Evolutionary conservation across 2,113 vertebrate genomes (phyloP).

Genomic region (Canis aureus): DNA sequence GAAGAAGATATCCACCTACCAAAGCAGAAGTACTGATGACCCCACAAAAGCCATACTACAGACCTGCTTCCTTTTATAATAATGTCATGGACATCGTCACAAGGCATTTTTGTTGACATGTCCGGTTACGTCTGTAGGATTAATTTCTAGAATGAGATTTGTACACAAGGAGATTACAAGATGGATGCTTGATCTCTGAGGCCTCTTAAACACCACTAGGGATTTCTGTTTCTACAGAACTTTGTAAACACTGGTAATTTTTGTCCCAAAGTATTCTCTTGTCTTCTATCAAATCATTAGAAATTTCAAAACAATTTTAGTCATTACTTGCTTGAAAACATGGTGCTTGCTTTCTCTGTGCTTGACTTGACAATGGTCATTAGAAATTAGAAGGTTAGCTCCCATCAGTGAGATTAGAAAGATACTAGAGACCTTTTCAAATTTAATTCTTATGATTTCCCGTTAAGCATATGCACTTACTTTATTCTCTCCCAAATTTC

Average conservation of each 20-base stretch:
- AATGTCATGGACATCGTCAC: neutral
- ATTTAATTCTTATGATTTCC: neutral
- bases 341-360: neutral
- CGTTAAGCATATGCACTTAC: neutral
- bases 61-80: neutral
- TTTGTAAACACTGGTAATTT: neutral
- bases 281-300: neutral
- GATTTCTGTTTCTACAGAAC: neutral
- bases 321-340: neutral
- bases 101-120: neutral
- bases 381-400: neutral
- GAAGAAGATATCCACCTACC: neutral
- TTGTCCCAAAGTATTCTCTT: neutral
- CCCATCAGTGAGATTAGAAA: no score
- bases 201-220: neutral
- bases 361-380: neutral
- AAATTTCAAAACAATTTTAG: neutral
- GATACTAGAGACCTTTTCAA: neutral
- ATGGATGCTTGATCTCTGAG: neutral
- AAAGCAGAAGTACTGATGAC: neutral
- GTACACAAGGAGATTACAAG: neutral
- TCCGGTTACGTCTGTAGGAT: neutral
- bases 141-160: slow-evolving; percentile 3
- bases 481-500: neutral
- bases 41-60: neutral